A percentile compares a stretch with the other conserved stretches of the same genome.
Evolutionary conservation across 2,797 vertebrate genomes (phyloP).

Genomic region (Danio jaintianensis): DNA sequence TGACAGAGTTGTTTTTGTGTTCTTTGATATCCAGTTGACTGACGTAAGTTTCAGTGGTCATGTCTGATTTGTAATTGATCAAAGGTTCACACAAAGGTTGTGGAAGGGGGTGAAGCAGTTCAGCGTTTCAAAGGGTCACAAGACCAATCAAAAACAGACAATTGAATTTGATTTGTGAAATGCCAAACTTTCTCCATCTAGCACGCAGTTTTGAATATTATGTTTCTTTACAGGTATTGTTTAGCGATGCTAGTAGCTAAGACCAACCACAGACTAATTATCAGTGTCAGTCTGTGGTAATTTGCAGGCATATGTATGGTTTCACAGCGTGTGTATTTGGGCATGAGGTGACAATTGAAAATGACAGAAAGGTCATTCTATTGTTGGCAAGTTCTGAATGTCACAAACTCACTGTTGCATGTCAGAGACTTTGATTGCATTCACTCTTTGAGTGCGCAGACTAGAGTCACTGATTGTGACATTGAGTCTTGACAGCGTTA

Average conservation of each 20-base stretch:
- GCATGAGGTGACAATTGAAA: conserved; percentile 8
- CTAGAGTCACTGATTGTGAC: neutral
- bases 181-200: neutral
- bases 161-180: neutral
- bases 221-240: conserved; percentile 11
- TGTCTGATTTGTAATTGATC: conserved; percentile 4
- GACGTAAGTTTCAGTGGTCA: neutral
- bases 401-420: conserved; percentile 7
- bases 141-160: neutral
- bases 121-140: neutral
- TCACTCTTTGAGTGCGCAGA: neutral
- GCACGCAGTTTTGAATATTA: neutral
- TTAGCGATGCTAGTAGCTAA: neutral
- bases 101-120: neutral
- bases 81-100: neutral
- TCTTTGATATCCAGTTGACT: neutral
- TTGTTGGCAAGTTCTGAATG: conserved; percentile 49
- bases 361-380: conserved; percentile 47
- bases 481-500: neutral
- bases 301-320: neutral
- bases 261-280: neutral
- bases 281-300: neutral
- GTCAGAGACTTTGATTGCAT: neutral
- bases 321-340: neutral
- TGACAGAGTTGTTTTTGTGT: neutral